Base-by-base conservation (phyloP, 2,888 invertebrate genomes). In the Choristoneura rosaceana region DNA sequence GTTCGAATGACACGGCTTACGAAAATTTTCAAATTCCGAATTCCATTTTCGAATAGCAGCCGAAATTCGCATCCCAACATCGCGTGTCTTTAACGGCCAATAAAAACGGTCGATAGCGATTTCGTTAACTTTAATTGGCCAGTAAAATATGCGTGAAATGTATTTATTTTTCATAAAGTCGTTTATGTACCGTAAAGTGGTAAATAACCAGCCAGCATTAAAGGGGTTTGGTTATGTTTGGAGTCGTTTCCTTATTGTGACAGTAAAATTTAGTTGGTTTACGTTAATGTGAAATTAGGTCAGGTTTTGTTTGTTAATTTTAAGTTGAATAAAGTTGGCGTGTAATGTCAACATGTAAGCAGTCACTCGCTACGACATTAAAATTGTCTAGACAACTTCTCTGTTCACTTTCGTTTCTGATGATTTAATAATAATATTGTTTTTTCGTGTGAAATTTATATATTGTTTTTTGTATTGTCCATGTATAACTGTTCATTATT, bases 31-130 rank as follows among this genome's bases (percentile, higher is more conserved):
- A 9, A 17, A 52, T 52, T 55, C 50, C 15, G 15, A 15, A 50
- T 50, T 15, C 50, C 50, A 50, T 50, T 50, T 50, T 50, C 50
- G n/a, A 50, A 50, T 43, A 7, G 50, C 25, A 10, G 1, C 50
- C 45, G 15, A 52, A 50, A 65, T 52, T 38, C 43, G 43, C 43
- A 38, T 41, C 43, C 52, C 55, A 55, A 17, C 82, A 79, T 84
- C 83, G 85, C 86, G 85, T 87, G 85, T 82, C 79, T 80, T 87
- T 87, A 87, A 88, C 85, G 77, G 60, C 60, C 69, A 50, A 69
- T 69, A 69, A 69, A 69, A 25, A 3, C n/a, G 65, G 63, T 80
- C 80, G 81, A 79, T 81, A 75, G 81, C 82, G 83, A 84, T 83
- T 84, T 83, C 79, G 80, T 79, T 79, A 78, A 73, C 78, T 84